Evolutionary conservation across 2,113 vertebrate species (phyloP), one percentile per base, ranked within the genome.

Genomic region (Delphinapterus leucas): DNA sequence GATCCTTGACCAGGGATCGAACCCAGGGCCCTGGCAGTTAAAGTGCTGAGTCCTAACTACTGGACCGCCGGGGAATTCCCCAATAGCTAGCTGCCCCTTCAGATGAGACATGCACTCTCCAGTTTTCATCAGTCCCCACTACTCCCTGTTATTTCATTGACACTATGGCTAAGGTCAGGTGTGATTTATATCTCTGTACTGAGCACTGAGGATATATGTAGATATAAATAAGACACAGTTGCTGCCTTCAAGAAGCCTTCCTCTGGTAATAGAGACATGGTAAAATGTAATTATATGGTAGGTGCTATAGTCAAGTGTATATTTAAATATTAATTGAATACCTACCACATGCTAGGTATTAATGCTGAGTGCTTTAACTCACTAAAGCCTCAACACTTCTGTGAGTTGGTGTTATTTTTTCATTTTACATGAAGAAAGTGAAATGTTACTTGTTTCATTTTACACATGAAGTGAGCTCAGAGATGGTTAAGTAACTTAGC

Each of bases 211-310:
- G 20, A 87, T 92, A 28, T 55, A 65, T 83, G 36, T 58, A 36
- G 38, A 58, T 81, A 41, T 81, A 88, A 95, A 61, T 79, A 81
- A 94, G 55, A 85, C 31, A 92, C 26, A 60, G 28, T 44, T 36
- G 9, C 68, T 97, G 36, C 33, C 68, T 90, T 95, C 79, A 90
- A 92, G 80, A 96, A 96, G 41, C 41, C 38, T 25, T 93, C 85
- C 28, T 83, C n/a, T 95, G 65, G 21, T 93, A 90, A 93, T 90
- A 89, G 80, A 84, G 71, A 76, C 36, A 3, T 85, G 31, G 67
- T 88, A 73, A 74, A 94, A 94, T 73, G 6, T 95, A 95, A 70
- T 82, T 91, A 93, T 79, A 84, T 82, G 63, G 15, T 60, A 74
- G 82, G 26, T 84, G 60, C 67, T 88, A 0, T 77, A 81, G 44